phyloP scores from a whole-genome alignment of 1,140 invertebrate species.

The Drosophila kurseongensis region DNA sequence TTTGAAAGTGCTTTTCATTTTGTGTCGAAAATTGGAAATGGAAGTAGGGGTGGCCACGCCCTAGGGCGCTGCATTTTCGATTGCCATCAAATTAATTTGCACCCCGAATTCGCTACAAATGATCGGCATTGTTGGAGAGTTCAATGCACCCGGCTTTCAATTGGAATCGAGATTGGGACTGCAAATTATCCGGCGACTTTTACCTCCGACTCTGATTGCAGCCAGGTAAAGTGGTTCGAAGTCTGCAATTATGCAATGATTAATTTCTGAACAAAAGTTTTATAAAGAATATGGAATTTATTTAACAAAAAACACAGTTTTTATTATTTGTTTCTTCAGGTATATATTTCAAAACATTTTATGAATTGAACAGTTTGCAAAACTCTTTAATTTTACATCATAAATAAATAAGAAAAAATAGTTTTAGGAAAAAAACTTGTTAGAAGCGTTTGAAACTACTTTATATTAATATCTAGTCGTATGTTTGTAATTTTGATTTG shows the following conservation, averaged over 20 bases:
- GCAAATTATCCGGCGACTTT: conserved; percentile 1
- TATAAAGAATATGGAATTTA: no score
- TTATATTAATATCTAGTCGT: no score
- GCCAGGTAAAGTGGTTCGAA: neutral
- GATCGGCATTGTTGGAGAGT: conserved; percentile 34
- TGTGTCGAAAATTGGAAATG: conserved; percentile 5
- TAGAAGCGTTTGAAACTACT: no score
- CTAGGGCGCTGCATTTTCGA: conserved; percentile 24
- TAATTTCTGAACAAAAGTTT: no score
- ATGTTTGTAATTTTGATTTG: neutral
- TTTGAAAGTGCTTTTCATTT: conserved; percentile 9
- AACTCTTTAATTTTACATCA: no score
- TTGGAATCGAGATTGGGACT: conserved; percentile 4
- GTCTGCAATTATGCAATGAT: no score
- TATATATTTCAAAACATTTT: no score
- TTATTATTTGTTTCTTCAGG: no score
- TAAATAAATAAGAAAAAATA: neutral
- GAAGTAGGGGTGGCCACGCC: conserved; percentile 15
- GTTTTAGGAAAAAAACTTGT: neutral
- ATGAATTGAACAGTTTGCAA: no score
- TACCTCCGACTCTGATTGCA: neutral
- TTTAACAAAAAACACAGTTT: no score
- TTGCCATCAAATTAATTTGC: conserved; percentile 60
- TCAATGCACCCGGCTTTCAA: conserved; percentile 36
- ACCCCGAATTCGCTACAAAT: conserved; percentile 58